Percentiles rank a stretch among this genome's conserved stretches.
These are phyloP conservation scores for Mus spretus DNA, from an alignment of 2,797 vertebrate species.

Conservation along the genomic window DNA sequence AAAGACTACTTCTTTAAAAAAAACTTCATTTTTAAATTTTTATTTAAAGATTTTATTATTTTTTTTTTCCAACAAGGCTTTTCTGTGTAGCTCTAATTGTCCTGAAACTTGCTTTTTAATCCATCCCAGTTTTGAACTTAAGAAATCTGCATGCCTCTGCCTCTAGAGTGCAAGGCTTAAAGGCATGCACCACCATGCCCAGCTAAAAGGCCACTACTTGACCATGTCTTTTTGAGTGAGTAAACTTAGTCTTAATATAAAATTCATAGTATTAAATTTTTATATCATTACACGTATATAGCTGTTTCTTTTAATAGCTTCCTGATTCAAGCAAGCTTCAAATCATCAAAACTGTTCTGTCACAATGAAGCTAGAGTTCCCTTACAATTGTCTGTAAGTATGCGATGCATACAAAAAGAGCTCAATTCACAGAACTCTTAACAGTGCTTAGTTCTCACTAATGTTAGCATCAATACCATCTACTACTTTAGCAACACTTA, in stretches of 20 bases:
- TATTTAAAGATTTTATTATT: background rate
- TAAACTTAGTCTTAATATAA: background rate
- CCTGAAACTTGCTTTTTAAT: background rate
- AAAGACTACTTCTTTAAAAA: background rate
- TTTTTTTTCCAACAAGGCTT: no score
- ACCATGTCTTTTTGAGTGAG: background rate
- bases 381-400: background rate
- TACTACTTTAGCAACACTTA: slow-evolving; percentile 45
- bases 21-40: background rate
- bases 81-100: background rate
- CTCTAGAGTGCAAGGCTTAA: background rate
- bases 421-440: background rate
- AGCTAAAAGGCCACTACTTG: background rate
- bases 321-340: slow-evolving; percentile 15
- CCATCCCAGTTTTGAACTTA: background rate
- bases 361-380: background rate
- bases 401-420: background rate
- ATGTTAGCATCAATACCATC: background rate
- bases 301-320: background rate
- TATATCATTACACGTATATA: background rate
- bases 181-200: background rate
- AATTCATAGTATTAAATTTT: slow-evolving; percentile 19
- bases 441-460: background rate
- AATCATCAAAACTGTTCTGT: background rate
- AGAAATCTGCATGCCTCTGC: background rate